phyloP scores from a whole-genome alignment of 2,888 invertebrate genomes.

The Agrochola macilenta region DNA sequence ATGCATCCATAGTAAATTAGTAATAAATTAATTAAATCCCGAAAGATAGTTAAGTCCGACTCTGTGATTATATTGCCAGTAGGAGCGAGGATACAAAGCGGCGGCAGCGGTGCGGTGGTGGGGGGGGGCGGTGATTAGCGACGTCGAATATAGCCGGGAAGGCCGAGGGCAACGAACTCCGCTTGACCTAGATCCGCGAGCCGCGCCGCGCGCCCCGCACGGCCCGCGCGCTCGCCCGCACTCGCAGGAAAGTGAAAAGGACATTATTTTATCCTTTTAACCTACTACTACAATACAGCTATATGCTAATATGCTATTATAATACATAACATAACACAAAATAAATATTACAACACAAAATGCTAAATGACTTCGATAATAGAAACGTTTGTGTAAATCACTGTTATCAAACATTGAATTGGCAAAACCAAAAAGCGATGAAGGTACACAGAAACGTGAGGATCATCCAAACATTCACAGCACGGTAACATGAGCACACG shows the following conservation, averaged over 20 bases:
- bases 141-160: conserved; percentile 90
- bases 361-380: conserved; percentile 29
- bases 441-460: conserved; percentile 47
- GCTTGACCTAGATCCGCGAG: conserved; percentile 88
- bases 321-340: conserved; percentile 43
- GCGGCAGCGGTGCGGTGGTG: conserved; percentile 62
- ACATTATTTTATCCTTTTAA: conserved; percentile 73
- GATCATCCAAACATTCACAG: conserved; percentile 66
- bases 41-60: conserved; percentile 69
- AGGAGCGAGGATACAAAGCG: conserved; percentile 68
- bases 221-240: conserved; percentile 62
- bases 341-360: conserved; percentile 40
- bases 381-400: conserved; percentile 42
- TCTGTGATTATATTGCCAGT: conserved; percentile 72
- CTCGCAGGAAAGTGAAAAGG: conserved; percentile 88
- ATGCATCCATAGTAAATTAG: neutral
- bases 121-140: conserved; percentile 83
- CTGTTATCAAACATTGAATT: conserved; percentile 55
- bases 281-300: conserved; percentile 43
- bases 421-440: conserved; percentile 44
- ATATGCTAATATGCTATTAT: too few relatives aligned
- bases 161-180: conserved; percentile 91
- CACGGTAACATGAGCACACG: conserved; percentile 63
- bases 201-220: conserved; percentile 69
- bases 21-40: conserved; percentile 32